Evolutionary conservation across 2,888 invertebrate species (phyloP), one percentile per base, ranked within the genome.

Genomic region (Dorcus hopei): DNA sequence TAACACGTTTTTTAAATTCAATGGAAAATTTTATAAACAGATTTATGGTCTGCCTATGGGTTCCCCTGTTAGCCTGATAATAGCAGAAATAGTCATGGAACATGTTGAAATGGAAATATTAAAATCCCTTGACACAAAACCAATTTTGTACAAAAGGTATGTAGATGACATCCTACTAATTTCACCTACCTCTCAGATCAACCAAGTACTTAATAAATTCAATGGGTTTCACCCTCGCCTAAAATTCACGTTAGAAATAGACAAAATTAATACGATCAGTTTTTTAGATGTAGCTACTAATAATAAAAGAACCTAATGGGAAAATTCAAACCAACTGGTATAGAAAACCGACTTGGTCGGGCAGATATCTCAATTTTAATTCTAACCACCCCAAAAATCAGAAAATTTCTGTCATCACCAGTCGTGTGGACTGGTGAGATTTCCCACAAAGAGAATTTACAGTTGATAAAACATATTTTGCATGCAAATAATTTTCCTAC

Each of bases 291-390:
- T 45, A n/a, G n/a, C n/a, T n/a, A 8, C 14, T 9, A 45, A 8
- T 45, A 9, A 45, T 45, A 11, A 45, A 45, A n/a, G 5, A 26
- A 26, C 3, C 45, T 3, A 6, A 45, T 14, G 8, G n/a, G n/a
- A n/a, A n/a, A n/a, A n/a, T 45, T 8, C 4, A 4, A 4, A 45
- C 3, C 14, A 45, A 16, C 8, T 53, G 38, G 14, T 53, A 23
- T 26, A 53, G 9, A 42, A 53, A 53, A 53, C 38, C 38, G 38
- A 47, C 47, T 26, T 14, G 38, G 11, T 53, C 53, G 45, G 16
- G 38, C 16, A n/a, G n/a, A 14, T 38, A 45, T 9, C 38, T 45
- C 9, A 45, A 53, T 38, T 53, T 8, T 38, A 38, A 47, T 9
- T 53, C 38, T 3, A 43, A 47, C 16, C 47, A 47, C 3, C 38